Percentiles rank a stretch among this genome's conserved stretches.
phyloP scores from a whole-genome alignment of 2,113 vertebrate species.

The Colistium nudipinnis region DNA sequence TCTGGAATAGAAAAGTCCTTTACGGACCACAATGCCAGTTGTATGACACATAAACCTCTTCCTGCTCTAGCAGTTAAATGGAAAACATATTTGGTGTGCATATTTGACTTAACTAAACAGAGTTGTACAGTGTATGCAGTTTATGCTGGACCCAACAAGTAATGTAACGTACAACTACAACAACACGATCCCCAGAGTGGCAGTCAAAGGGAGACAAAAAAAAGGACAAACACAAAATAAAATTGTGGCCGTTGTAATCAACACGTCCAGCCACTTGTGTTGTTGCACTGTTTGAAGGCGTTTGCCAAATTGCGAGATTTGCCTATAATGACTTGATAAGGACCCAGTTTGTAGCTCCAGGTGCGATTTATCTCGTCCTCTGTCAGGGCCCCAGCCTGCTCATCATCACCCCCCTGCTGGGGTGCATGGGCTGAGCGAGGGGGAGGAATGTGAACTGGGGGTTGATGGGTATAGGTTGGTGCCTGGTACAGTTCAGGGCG shows the following conservation, averaged over 20 bases:
- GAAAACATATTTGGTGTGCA: neutral
- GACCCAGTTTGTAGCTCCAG: constrained; percentile 44
- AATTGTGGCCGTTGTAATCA: too few relatives aligned
- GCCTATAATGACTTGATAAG: neutral
- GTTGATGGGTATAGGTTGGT: constrained; percentile 30
- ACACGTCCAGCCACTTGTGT: neutral
- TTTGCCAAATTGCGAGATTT: neutral
- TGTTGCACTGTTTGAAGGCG: too few relatives aligned
- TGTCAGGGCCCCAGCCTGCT: constrained; percentile 43
- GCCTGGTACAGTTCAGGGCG: constrained; percentile 51
- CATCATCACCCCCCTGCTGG: constrained; percentile 46
- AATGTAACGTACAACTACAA: neutral
- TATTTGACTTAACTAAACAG: neutral
- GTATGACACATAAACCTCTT: neutral
- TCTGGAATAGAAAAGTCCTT: neutral
- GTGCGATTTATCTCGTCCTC: constrained; percentile 52
- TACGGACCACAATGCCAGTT: neutral
- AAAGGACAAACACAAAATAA: neutral
- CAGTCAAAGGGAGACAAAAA: neutral
- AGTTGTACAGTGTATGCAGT: neutral
- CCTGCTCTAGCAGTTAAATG: neutral
- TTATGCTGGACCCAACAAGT: neutral
- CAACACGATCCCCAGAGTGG: neutral
- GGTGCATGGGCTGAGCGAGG: neutral
- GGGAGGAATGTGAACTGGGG: constrained; percentile 20